Percentiles rank a stretch among this genome's conserved stretches.
Conservation (phyloP, 2,888 invertebrate species). For the Drosophila parthenogenetica region DNA sequence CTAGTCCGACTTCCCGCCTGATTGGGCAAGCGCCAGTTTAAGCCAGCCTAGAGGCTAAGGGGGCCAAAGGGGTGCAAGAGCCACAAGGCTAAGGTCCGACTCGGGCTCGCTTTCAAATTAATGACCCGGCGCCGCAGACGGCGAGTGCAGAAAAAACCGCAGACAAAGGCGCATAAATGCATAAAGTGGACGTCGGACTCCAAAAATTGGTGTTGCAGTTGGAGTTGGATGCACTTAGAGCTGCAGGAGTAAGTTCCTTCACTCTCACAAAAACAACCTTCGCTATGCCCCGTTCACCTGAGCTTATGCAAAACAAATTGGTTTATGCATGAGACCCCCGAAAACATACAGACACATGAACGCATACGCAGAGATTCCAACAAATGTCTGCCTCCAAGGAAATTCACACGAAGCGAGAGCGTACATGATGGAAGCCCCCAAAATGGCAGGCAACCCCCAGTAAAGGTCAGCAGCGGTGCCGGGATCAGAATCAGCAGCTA, state of each 20-base stretch:
- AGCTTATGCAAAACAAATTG: slow-evolving; percentile 76
- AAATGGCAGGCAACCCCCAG: slow-evolving; percentile 10
- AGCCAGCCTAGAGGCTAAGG: neutral
- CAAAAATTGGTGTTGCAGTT: slow-evolving; percentile 64
- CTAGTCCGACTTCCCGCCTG: slow-evolving; percentile 48
- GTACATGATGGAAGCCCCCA: slow-evolving; percentile 60
- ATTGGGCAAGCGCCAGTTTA: slow-evolving; percentile 48
- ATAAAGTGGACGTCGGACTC: slow-evolving; percentile 58
- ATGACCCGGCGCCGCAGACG: slow-evolving; percentile 76
- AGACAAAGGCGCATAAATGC: slow-evolving; percentile 79
- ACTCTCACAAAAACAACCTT: neutral
- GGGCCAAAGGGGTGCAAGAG: neutral
- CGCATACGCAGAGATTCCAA: slow-evolving; percentile 13
- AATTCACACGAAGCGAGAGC: slow-evolving; percentile 53
- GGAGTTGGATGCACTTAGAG: slow-evolving; percentile 41
- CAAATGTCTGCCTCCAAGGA: slow-evolving; percentile 46
- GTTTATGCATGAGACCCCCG: slow-evolving; percentile 72
- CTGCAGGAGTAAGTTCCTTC: slow-evolving; percentile 17
- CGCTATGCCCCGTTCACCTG: slow-evolving; percentile 15
- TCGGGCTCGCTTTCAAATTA: slow-evolving; percentile 64
- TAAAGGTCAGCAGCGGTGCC: slow-evolving; percentile 9
- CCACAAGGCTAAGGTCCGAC: slow-evolving; percentile 40
- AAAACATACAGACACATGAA: slow-evolving; percentile 44
- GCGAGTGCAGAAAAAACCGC: slow-evolving; percentile 59
- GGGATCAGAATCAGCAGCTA: neutral